Conservation (phyloP, 2,797 vertebrate species). For the Alauda arvensis region DNA sequence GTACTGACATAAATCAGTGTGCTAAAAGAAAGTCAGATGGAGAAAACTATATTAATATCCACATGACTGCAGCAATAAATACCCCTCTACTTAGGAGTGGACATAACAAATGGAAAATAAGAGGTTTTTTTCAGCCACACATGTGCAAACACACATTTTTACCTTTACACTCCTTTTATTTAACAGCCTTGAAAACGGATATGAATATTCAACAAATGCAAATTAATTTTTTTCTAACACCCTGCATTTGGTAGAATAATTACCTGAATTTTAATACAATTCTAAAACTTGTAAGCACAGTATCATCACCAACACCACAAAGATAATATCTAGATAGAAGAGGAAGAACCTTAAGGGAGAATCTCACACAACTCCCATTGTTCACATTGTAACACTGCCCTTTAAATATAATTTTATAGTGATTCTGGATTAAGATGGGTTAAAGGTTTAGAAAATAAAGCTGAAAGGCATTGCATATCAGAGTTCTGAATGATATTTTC, state of each 20-base stretch:
- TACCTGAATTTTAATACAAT: background rate
- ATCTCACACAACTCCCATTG: background rate
- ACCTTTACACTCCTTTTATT: constrained; percentile 1
- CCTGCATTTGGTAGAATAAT: background rate
- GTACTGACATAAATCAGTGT: constrained; percentile 98
- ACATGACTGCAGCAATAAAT: constrained; percentile 52
- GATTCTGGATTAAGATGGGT: background rate
- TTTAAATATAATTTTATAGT: background rate
- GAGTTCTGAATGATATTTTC: background rate
- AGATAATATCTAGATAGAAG: background rate
- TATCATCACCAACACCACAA: background rate
- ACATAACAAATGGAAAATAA: constrained; percentile 34
- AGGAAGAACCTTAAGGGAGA: background rate
- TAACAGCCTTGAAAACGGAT: background rate
- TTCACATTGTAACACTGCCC: background rate
- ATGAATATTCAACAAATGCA: background rate
- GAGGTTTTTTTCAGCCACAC: background rate
- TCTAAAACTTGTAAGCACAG: background rate
- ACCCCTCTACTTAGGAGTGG: constrained; percentile 31
- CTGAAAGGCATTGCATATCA: background rate
- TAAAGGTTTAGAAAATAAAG: background rate
- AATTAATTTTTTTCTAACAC: background rate
- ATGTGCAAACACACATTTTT: background rate
- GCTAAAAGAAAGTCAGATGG: constrained; percentile 75
- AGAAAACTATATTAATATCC: constrained; percentile 56